phyloP scores from a whole-genome alignment of 2,888 invertebrate genomes.

The Mesorhabditis belari region DNA sequence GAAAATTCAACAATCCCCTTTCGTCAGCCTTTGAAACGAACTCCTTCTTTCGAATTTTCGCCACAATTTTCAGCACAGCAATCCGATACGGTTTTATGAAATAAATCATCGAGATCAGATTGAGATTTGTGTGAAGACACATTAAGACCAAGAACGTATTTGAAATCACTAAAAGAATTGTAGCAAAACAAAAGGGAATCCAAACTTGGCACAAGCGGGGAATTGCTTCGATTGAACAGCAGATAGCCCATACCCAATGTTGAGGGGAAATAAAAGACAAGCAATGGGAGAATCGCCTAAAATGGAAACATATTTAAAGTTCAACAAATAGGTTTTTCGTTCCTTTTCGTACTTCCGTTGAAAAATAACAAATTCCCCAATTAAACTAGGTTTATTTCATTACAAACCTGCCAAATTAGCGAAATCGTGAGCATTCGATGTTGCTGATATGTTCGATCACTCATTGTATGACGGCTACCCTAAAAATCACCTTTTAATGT shows the following conservation, averaged over 20 bases:
- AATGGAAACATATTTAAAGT: background rate
- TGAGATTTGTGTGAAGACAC: background rate
- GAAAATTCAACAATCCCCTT: no score
- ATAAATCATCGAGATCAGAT: background rate
- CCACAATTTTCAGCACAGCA: background rate
- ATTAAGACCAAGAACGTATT: background rate
- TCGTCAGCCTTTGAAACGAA: no score
- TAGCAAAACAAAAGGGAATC: no score
- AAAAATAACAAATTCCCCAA: no score
- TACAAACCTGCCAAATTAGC: background rate
- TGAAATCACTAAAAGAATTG: background rate
- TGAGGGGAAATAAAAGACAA: background rate
- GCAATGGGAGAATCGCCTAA: background rate
- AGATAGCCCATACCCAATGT: background rate
- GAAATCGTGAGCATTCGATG: background rate
- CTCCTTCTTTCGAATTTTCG: no score
- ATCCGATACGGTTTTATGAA: background rate
- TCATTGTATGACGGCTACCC: background rate
- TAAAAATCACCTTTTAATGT: no score
- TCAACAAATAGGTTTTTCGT: background rate
- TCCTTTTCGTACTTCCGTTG: no score
- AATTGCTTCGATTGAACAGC: background rate
- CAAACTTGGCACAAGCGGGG: background rate
- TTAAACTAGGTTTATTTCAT: background rate
- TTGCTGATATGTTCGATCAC: background rate